These are phyloP conservation scores for Halesus radiatus DNA, from an alignment of 1,140 invertebrate species.

Conservation along the genomic window DNA sequence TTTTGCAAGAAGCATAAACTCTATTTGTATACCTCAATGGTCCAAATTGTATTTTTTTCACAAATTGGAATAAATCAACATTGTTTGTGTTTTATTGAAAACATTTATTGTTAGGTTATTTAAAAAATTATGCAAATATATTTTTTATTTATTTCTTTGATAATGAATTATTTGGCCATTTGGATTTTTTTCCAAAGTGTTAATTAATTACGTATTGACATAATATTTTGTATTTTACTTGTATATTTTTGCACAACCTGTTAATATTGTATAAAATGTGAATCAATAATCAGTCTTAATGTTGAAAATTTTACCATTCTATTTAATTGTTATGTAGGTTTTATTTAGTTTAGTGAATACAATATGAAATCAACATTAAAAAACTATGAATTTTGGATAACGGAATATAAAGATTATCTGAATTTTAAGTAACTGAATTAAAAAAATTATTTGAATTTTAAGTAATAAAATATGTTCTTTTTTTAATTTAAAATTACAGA, in stretches of 20 bases:
- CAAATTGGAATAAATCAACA: too few relatives aligned
- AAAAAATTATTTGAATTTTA: too few relatives aligned
- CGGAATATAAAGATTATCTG: too few relatives aligned
- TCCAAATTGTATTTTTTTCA: too few relatives aligned
- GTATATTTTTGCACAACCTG: neutral
- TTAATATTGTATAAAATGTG: neutral
- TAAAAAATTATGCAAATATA: neutral
- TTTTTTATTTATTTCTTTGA: neutral
- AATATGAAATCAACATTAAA: neutral
- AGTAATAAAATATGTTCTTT: too few relatives aligned
- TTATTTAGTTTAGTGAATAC: slow-evolving; percentile 12
- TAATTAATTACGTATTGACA: neutral
- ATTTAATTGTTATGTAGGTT: slow-evolving; percentile 42
- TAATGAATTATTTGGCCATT: neutral
- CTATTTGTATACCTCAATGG: too few relatives aligned
- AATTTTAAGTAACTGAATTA: neutral
- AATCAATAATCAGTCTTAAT: neutral
- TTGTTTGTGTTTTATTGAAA: too few relatives aligned
- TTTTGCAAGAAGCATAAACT: too few relatives aligned
- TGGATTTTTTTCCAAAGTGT: neutral
- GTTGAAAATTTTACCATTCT: slow-evolving; percentile 8
- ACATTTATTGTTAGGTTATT: too few relatives aligned
- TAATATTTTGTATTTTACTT: neutral
- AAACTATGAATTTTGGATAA: neutral
- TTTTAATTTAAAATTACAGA: neutral